These are phyloP conservation scores for Polypterus senegalus DNA, from an alignment of 2,113 vertebrate species.

Conservation along the genomic window DNA sequence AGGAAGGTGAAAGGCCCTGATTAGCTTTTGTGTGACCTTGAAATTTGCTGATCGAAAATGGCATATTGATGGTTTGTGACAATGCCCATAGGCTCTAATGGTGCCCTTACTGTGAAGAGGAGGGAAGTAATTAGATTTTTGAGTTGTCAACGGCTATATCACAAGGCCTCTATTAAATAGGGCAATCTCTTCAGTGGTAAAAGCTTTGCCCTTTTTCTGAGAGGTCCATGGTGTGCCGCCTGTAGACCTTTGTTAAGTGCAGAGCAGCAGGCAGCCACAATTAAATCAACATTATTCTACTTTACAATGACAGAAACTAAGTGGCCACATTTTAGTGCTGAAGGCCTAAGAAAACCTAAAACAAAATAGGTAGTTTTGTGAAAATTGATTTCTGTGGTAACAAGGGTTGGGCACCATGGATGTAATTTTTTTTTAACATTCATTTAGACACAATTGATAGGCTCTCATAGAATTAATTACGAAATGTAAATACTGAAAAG, in stretches of 20 bases:
- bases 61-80: conserved; percentile 9
- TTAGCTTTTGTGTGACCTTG: conserved; percentile 17
- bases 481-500: no score
- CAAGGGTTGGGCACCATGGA: no score
- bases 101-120: conserved; percentile 1
- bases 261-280: background rate
- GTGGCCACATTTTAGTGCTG: no score
- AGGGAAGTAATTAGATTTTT: conserved; percentile 13
- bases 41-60: conserved; percentile 10
- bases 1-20: conserved; percentile 18
- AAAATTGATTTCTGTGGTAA: no score
- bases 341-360: no score
- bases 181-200: conserved; percentile 4
- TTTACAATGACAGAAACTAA: no score
- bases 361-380: no score
- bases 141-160: conserved; percentile 11
- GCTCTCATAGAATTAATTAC: no score
- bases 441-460: no score
- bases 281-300: background rate
- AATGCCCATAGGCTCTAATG: conserved; percentile 5
- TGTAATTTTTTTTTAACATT: no score
- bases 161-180: conserved; percentile 17
- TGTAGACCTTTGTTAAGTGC: conserved; percentile 1
- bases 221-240: conserved; percentile 1
- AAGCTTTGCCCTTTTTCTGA: conserved; percentile 11